Conservation (phyloP, 2,888 invertebrate species). For the Hydrotaea diabolus region DNA sequence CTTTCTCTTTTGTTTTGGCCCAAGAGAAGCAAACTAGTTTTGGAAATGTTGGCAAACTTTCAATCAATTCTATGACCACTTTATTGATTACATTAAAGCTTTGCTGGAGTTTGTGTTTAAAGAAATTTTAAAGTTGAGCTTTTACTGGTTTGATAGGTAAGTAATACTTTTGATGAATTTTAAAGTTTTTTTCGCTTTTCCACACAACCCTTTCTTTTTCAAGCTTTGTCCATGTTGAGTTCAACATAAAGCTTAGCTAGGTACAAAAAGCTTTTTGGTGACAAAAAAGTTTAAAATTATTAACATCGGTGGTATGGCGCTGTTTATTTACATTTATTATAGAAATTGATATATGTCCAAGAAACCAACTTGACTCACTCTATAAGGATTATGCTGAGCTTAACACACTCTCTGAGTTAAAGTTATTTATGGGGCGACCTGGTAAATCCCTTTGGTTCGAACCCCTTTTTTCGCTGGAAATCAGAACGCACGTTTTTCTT, state of each 20-base stretch:
- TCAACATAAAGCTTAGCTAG: background rate
- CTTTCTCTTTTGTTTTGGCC: too few relatives aligned
- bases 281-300: background rate
- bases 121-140: too few relatives aligned
- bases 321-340: background rate
- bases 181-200: background rate
- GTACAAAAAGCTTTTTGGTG: background rate
- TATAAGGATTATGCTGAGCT: background rate
- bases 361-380: background rate
- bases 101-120: too few relatives aligned
- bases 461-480: background rate
- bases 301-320: background rate
- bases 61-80: background rate
- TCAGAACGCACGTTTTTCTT: background rate
- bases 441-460: slow-evolving; percentile 21
- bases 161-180: background rate
- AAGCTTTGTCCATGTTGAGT: too few relatives aligned
- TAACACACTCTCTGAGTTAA: background rate
- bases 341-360: background rate
- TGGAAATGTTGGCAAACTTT: too few relatives aligned
- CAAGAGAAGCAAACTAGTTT: too few relatives aligned
- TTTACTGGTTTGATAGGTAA: too few relatives aligned
- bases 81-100: background rate
- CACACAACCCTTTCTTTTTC: background rate
- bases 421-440: slow-evolving; percentile 41